Conservation (phyloP, 2,797 vertebrate genomes). For the Sebastolobus alascanus region DNA sequence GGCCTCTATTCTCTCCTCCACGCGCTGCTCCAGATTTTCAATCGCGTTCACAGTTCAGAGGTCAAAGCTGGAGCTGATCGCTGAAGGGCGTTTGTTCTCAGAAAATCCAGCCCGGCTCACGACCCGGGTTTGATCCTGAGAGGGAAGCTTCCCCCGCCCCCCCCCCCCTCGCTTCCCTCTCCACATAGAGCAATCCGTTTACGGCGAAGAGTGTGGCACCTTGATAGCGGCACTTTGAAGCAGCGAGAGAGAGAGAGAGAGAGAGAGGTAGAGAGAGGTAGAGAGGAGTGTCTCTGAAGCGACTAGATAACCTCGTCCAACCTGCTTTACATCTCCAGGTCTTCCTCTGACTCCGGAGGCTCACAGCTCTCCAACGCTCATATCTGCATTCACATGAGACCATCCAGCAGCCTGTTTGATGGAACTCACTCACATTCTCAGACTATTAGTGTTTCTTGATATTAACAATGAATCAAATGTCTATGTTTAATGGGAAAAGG, state of each 20-base stretch:
- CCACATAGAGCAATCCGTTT: slow-evolving; percentile 63
- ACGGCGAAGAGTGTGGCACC: slow-evolving; percentile 41
- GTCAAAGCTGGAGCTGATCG: slow-evolving; percentile 67
- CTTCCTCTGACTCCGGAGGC: slow-evolving; percentile 37
- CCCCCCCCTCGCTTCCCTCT: slow-evolving; percentile 10
- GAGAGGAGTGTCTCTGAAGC: slow-evolving; percentile 55
- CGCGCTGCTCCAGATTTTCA: slow-evolving; percentile 74
- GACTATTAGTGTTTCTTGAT: neutral
- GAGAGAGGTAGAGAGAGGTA: slow-evolving; percentile 32
- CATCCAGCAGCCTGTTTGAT: neutral
- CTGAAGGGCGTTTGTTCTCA: slow-evolving; percentile 63
- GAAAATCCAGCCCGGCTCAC: slow-evolving; percentile 47
- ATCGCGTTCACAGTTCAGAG: slow-evolving; percentile 74
- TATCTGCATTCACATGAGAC: slow-evolving; percentile 30
- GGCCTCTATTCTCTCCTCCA: slow-evolving; percentile 60
- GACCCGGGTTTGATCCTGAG: slow-evolving; percentile 62
- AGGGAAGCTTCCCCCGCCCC: slow-evolving; percentile 24
- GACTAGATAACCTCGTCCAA: slow-evolving; percentile 61
- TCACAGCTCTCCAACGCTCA: slow-evolving; percentile 11
- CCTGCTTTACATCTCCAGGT: slow-evolving; percentile 58
- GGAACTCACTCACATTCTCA: neutral
- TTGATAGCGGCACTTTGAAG: slow-evolving; percentile 74
- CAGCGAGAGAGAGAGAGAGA: slow-evolving; percentile 42
- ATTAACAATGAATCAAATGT: neutral
- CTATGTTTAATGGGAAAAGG: too few relatives aligned